Evolutionary conservation across 92 coral and sea anemone species (phyloP), one percentile per base, ranked within the genome.

Genomic region (Phymanthus crucifer): DNA sequence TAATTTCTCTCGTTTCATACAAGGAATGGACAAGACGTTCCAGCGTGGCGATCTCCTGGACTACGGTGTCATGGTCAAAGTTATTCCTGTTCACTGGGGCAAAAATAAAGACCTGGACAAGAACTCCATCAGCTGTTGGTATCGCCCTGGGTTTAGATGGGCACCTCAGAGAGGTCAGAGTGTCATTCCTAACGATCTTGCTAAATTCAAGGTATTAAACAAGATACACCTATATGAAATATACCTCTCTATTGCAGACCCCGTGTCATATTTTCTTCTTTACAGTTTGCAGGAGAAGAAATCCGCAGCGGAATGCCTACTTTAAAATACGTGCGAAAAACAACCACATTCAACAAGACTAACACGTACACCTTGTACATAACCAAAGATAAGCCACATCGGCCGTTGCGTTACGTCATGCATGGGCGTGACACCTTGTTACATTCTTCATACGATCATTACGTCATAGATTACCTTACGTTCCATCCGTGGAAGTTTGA

Each of bases 1-100:
- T 54, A 0, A 19, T 54, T 54, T 32, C 12, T 40, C 6, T 14
- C 35, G 40, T 70, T 45, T 5, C 13, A 26, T 74, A 23, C 52
- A 50, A 95, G 98, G 98, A 21, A 91, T 95, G 91, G 98, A 95
- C 83, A 95, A 90, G 75, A 93, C 98, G 21, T 86, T 85, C 47
- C 98, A 95, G 86, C 90, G 98, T 50, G 98, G 98, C 13, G 98
- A 95, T 70, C 77, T 92, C 74, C 78, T 78, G 77, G 80, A 91
- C 21, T 83, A 95, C 46, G 98, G 98, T 9, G 90, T 85, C 32
- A 79, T 90, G 67, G 87, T 95, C 12, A 95, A 95, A 72, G 94
- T 93, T 33, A 87, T 95, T 47, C 98, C 98, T 17, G 92, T 83
- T 36, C 98, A 95, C 86, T 90, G 91, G 90, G 84, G 89, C 3